Evolutionary conservation across 2,797 vertebrate species (phyloP).

Genomic region (Synaphobranchus kaupii): DNA sequence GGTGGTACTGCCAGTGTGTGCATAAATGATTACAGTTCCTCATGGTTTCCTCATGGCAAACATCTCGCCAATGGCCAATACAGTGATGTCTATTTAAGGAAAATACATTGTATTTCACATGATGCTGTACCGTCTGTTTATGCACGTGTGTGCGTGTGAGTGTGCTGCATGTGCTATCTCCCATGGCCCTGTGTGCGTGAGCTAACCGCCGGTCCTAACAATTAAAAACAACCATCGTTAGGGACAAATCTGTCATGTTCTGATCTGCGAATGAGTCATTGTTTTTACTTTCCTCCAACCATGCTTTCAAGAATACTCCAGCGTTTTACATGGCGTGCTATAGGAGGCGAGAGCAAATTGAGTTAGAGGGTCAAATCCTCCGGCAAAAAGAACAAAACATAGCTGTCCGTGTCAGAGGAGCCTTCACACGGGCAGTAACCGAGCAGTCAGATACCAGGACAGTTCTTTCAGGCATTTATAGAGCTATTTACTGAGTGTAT

Average conservation of each 20-base stretch:
- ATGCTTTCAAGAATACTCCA: neutral
- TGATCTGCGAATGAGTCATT: neutral
- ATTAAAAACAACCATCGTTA: neutral
- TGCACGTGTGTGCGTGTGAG: neutral
- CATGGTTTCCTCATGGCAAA: neutral
- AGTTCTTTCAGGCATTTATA: constrained; percentile 16
- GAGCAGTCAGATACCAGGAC: constrained; percentile 27
- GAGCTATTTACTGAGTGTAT: constrained; percentile 45
- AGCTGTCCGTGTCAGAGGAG: neutral
- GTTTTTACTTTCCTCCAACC: neutral
- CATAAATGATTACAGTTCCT: neutral
- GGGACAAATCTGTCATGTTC: neutral
- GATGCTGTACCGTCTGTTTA: neutral
- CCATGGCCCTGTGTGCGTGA: neutral
- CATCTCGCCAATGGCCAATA: neutral
- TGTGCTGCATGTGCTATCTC: neutral
- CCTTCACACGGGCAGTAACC: neutral
- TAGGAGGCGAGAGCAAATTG: neutral
- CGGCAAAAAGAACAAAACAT: constrained; percentile 21
- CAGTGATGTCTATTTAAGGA: neutral
- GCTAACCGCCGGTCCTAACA: neutral
- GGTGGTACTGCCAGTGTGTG: neutral
- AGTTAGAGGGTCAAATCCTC: constrained; percentile 12
- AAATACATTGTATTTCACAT: neutral
- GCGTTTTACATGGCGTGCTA: neutral